phyloP scores from a whole-genome alignment of 2,797 vertebrate genomes.

The Trichosurus vulpecula region DNA sequence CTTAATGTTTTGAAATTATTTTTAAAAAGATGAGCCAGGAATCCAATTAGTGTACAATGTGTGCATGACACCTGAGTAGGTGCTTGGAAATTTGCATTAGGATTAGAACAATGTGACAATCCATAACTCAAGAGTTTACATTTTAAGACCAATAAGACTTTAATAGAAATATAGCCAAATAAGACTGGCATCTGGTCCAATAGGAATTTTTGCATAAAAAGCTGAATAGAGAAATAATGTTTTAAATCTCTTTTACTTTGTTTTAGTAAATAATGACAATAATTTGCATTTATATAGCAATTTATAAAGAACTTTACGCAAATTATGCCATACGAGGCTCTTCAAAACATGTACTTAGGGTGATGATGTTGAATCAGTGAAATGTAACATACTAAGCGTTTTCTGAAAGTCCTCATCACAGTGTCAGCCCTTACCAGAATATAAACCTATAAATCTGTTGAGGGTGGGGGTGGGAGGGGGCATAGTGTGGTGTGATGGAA shows the following conservation, averaged over 20 bases:
- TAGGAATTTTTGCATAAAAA: not conserved
- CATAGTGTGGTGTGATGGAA: not conserved
- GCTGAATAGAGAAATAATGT: not conserved
- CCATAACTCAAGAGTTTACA: conserved; percentile 46
- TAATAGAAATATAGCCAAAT: conserved; percentile 17
- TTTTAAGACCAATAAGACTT: conserved; percentile 56
- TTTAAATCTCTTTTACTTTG: not conserved
- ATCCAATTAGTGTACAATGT: conserved; percentile 79
- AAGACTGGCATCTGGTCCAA: not conserved
- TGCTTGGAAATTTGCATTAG: conserved; percentile 58
- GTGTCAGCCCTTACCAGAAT: not conserved
- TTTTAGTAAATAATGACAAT: not conserved
- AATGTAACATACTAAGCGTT: not conserved
- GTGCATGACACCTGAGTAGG: conserved; percentile 62
- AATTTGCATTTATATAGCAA: not conserved
- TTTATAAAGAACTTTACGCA: not conserved
- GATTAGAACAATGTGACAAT: conserved; percentile 65
- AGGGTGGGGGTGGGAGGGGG: not conserved
- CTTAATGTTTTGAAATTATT: conserved; percentile 80
- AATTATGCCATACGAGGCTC: not conserved
- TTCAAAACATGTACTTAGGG: not conserved
- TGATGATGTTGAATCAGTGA: not conserved
- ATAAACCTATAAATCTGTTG: not conserved
- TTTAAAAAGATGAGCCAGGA: conserved; percentile 79
- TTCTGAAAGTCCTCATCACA: not conserved